Base-by-base conservation (phyloP, 2,888 invertebrate genomes). In the Suillia variegata region DNA sequence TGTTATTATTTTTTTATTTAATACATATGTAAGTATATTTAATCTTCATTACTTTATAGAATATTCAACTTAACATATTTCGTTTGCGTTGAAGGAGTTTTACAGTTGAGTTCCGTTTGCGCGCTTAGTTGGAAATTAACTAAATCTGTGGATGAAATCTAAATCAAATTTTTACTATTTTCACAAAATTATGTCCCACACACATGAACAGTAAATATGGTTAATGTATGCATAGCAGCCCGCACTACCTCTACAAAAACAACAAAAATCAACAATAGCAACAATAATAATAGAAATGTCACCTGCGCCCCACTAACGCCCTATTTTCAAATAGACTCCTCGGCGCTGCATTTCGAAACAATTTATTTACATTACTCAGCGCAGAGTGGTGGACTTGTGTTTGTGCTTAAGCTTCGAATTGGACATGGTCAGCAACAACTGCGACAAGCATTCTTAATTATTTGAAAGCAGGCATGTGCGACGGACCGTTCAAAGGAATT, bases 221-320 rank as follows among this genome's bases (percentile, higher is more conserved):
- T 24, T 51, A 62, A 53, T 64, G 63, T 68, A 62, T 65, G 71
- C 62, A 52, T 12, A 33, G 17, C 45, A 38, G 20, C 31, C 13
- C 20, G 15, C 20, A 54, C 24, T 58, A 62, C n/a, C n/a, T n/a
- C n/a, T n/a, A n/a, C n/a, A n/a, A n/a, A n/a, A n/a, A n/a, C n/a
- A n/a, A 71, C 74, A 73, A 71, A 73, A 73, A 73, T 67, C 63
- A 73, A 68, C 45, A 54, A 54, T 21, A 38, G 18, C 31, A 26
- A 26, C 48, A 54, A 47, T 17, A 26, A 15, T 13, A 54, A 38
- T 12, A 22, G 33, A 45, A 54, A 31, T 15, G 12, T 18, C 31
- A 26, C 13, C 18, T 51, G 10, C 33, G 33, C 6, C 38, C n/a
- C 38, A n/a, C 38, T n/a, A 38, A 38, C 38, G n/a, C 38, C 38